A percentile compares a stretch with the other conserved stretches of the same genome.
Evolutionary conservation across 2,797 vertebrate species (phyloP).

Genomic region (Sebastes oblongus): DNA sequence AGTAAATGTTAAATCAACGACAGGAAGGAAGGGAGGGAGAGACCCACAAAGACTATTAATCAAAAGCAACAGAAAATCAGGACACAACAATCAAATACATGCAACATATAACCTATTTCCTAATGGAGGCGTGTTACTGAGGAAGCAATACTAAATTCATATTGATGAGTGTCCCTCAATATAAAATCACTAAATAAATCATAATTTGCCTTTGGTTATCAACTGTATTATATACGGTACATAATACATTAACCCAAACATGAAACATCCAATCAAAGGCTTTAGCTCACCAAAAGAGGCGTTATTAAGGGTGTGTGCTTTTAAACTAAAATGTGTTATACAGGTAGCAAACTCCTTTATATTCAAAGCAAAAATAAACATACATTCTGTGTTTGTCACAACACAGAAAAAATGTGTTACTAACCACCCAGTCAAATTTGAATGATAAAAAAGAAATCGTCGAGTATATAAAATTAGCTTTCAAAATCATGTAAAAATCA

Average conservation of each 20-base stretch:
- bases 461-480: no score
- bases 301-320: not conserved
- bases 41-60: conserved; percentile 1
- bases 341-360: no score
- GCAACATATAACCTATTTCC: not conserved
- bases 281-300: not conserved
- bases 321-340: no score
- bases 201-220: conserved; percentile 18
- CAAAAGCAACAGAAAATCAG: not conserved
- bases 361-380: no score
- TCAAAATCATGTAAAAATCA: no score
- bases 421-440: no score
- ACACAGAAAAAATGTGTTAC: no score
- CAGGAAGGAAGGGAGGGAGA: not conserved
- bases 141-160: not conserved
- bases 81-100: conserved; percentile 1
- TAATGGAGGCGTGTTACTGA: not conserved
- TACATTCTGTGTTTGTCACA: no score
- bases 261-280: conserved; percentile 9
- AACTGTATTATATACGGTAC: not conserved
- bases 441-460: no score
- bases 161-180: conserved; percentile 7
- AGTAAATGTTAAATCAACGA: conserved; percentile 43
- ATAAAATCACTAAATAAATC: conserved; percentile 37
- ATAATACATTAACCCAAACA: conserved; percentile 27